A percentile compares a stretch with the other conserved stretches of the same genome.
Conservation (phyloP, 2,888 invertebrate genomes). For the Archips crataeganus region DNA sequence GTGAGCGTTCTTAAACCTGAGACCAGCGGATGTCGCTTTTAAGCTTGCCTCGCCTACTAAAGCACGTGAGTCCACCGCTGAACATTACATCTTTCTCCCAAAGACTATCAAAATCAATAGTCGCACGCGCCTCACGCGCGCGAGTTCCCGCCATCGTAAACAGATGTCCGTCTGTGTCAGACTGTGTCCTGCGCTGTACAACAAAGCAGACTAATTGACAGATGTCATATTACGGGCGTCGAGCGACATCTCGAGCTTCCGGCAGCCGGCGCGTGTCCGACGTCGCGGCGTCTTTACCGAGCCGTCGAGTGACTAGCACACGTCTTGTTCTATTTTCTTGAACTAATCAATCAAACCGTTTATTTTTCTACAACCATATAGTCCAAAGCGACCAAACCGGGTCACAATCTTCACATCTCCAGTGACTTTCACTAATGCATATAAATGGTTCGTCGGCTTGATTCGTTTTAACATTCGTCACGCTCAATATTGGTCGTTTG, state of each 20-base stretch:
- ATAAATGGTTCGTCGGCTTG: slow-evolving; percentile 7
- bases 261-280: neutral
- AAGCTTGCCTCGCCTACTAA: too few relatives aligned
- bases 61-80: too few relatives aligned
- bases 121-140: neutral
- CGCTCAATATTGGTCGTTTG: slow-evolving; percentile 16
- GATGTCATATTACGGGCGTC: neutral
- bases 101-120: too few relatives aligned
- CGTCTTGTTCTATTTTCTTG: neutral
- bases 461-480: slow-evolving; percentile 7
- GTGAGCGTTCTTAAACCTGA: too few relatives aligned
- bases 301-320: neutral
- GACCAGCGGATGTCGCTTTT: too few relatives aligned
- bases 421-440: slow-evolving; percentile 10
- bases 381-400: neutral
- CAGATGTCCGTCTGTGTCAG: neutral
- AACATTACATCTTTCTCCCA: too few relatives aligned
- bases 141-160: neutral
- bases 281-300: neutral
- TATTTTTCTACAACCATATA: neutral
- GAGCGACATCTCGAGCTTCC: neutral
- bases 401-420: slow-evolving; percentile 5
- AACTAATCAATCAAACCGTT: neutral
- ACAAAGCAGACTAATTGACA: slow-evolving; percentile 3
- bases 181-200: neutral